Conservation (phyloP, 2,888 invertebrate genomes). For the Rapana venosa region DNA sequence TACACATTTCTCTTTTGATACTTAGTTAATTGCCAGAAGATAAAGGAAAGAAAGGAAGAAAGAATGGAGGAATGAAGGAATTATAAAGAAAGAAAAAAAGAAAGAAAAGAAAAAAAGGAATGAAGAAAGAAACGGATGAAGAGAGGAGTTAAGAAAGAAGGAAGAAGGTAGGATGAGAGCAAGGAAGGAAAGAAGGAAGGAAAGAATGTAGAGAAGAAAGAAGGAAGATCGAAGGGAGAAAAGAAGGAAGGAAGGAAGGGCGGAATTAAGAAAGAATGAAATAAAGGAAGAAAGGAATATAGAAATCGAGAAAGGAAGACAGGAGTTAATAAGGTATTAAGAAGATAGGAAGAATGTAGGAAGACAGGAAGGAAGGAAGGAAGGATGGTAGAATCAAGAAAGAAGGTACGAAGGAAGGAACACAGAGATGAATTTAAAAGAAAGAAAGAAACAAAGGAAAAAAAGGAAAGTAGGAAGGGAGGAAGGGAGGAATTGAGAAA, state of each 20-base stretch:
- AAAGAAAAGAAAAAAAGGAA: neutral
- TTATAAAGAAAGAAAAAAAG: neutral
- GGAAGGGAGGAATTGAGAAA: neutral
- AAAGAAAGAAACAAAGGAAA: neutral
- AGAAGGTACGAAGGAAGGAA: neutral
- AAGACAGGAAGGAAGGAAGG: neutral
- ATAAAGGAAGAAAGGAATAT: neutral
- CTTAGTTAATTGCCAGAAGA: neutral
- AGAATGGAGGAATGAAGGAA: neutral
- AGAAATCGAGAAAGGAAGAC: neutral
- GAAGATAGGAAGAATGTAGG: no score
- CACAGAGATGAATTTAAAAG: neutral
- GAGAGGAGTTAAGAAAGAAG: neutral
- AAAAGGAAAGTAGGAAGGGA: neutral
- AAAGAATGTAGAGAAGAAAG: neutral
- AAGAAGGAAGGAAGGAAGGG: neutral
- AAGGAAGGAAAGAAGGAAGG: neutral
- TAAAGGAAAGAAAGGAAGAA: neutral
- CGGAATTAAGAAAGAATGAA: neutral
- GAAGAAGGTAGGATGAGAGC: neutral
- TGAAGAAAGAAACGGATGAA: neutral
- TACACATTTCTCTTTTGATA: neutral
- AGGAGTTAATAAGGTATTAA: no score
- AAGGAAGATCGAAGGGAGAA: neutral
- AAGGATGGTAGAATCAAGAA: neutral